Conservation (phyloP, 2,888 invertebrate species). For the Ennomos fuscantarius region DNA sequence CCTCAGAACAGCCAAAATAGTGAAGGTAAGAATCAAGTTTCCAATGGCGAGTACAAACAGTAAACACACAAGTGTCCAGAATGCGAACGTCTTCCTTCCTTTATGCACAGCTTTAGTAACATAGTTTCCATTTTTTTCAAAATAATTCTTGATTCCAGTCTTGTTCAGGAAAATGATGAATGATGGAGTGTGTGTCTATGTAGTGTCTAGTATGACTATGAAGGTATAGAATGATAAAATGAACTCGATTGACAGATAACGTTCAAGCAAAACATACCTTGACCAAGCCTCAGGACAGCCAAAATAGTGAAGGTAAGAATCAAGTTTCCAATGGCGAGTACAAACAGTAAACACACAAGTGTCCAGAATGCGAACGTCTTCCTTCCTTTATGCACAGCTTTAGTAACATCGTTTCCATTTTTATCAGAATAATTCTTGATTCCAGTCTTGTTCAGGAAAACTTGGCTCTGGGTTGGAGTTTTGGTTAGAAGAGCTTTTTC, state of each 20-base stretch:
- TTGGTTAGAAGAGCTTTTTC: constrained; percentile 75
- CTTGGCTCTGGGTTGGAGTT: constrained; percentile 65
- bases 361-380: constrained; percentile 93
- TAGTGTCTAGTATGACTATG: no score
- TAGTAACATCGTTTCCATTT: constrained; percentile 76
- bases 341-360: constrained; percentile 87
- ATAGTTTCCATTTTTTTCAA: constrained; percentile 78
- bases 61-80: constrained; percentile 91
- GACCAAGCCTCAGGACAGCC: constrained; percentile 91
- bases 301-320: constrained; percentile 92
- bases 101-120: constrained; percentile 67
- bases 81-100: constrained; percentile 88
- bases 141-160: constrained; percentile 66
- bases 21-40: constrained; percentile 91
- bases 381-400: constrained; percentile 72
- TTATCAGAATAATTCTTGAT: constrained; percentile 75
- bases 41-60: constrained; percentile 90
- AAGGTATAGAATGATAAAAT: no score
- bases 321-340: constrained; percentile 92
- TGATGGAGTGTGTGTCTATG: no score
- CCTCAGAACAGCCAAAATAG: constrained; percentile 91
- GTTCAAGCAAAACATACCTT: constrained; percentile 62
- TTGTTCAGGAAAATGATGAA: constrained; percentile 44
- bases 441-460: constrained; percentile 47
- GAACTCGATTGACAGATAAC: neutral